phyloP scores from a whole-genome alignment of 2,113 vertebrate species.

The Nestor notabilis region DNA sequence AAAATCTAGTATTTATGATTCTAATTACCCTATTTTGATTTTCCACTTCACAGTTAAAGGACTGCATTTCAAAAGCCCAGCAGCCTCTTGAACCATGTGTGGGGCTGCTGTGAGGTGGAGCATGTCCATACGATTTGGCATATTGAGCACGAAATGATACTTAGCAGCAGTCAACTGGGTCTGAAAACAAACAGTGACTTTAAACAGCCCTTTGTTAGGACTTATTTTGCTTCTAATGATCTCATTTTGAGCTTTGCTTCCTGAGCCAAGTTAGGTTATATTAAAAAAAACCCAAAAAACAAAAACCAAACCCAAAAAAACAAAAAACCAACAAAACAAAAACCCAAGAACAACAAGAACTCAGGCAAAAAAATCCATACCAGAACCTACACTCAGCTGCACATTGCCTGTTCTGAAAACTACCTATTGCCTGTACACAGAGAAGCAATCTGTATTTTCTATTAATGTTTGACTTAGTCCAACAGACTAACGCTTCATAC shows the following conservation, averaged over 20 bases:
- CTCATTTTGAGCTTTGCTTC: constrained; percentile 37
- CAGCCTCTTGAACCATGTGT: constrained; percentile 50
- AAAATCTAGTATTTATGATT: constrained; percentile 26
- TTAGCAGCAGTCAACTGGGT: constrained; percentile 61
- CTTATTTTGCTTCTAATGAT: constrained; percentile 52
- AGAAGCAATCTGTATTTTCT: constrained; percentile 50
- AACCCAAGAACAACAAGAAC: background rate
- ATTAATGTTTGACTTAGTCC: constrained; percentile 54
- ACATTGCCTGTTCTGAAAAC: background rate
- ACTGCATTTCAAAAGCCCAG: constrained; percentile 41
- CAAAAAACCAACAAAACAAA: background rate
- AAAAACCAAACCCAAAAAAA: fast-evolving
- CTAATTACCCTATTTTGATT: constrained; percentile 36
- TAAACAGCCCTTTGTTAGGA: constrained; percentile 58
- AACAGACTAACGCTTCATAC: constrained; percentile 61
- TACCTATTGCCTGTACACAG: background rate
- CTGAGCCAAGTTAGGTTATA: constrained; percentile 28
- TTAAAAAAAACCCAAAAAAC: background rate
- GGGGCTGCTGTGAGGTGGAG: constrained; percentile 62
- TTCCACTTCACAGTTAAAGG: constrained; percentile 34
- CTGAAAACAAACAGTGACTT: constrained; percentile 66
- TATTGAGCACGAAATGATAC: constrained; percentile 57
- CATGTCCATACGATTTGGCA: constrained; percentile 57
- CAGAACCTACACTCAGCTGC: constrained; percentile 6
- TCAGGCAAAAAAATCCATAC: background rate